Conservation (phyloP, 2,797 vertebrate genomes). For the Borostomias antarcticus region DNA sequence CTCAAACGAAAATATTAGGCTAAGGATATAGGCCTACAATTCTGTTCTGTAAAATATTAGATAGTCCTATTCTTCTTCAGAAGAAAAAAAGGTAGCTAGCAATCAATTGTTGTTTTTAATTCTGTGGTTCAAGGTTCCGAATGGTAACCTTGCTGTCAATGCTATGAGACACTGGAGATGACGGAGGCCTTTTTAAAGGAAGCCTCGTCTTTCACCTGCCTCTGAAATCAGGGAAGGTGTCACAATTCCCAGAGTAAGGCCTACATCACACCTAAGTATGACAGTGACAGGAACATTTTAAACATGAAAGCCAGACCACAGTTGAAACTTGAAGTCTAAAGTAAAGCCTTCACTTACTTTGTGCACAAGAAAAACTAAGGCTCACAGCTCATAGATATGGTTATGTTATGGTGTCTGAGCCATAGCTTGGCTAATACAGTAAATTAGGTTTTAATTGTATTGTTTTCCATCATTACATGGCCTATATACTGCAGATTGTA, state of each 20-base stretch:
- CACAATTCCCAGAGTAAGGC: constrained; percentile 67
- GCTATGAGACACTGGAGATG: constrained; percentile 17
- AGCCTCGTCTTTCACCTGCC: constrained; percentile 50
- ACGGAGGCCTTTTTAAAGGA: constrained; percentile 55
- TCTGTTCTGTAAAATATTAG: no score
- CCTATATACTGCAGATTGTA: no score
- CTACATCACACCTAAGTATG: constrained; percentile 62
- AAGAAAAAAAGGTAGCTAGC: background rate
- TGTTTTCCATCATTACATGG: no score
- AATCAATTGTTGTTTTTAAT: background rate
- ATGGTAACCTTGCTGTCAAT: constrained; percentile 77
- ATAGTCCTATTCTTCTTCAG: no score
- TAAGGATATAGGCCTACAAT: no score
- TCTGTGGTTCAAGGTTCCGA: constrained; percentile 72
- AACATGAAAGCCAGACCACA: constrained; percentile 52
- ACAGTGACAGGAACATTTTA: constrained; percentile 39
- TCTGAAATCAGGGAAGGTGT: constrained; percentile 61
- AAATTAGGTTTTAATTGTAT: no score
- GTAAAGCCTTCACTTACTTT: no score
- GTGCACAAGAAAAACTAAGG: no score
- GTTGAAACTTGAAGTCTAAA: no score
- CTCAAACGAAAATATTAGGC: background rate
- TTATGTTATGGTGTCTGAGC: no score
- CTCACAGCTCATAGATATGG: no score
- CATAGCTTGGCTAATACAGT: no score